Conservation (phyloP, 2,888 invertebrate species). For the Noctuana brunneofusca region DNA sequence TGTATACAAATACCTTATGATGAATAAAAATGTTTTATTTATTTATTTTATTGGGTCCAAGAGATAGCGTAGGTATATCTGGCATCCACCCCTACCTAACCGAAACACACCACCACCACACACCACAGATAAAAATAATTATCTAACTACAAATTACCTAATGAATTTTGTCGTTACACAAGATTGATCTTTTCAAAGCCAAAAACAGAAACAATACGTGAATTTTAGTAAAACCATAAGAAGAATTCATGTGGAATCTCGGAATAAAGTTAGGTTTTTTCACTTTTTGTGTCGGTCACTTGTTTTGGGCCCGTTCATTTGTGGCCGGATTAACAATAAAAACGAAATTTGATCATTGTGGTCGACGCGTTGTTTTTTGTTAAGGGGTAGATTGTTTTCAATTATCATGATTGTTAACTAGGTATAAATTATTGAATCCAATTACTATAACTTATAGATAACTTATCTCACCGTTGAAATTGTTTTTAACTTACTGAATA, state of each 20-base stretch:
- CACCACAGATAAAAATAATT: too few species aligned
- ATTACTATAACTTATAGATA: too few species aligned
- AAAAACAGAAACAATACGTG: background rate
- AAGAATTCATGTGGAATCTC: constrained; percentile 51
- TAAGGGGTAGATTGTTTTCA: constrained; percentile 56
- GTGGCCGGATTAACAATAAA: constrained; percentile 78
- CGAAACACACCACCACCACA: too few species aligned
- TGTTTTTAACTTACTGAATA: too few species aligned
- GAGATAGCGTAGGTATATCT: too few species aligned
- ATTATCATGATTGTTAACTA: background rate
- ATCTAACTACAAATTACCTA: too few species aligned
- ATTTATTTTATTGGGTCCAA: too few species aligned
- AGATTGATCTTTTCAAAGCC: background rate
- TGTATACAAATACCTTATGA: too few species aligned
- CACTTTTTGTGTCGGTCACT: constrained; percentile 56
- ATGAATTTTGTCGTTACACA: too few species aligned
- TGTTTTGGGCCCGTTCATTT: constrained; percentile 72
- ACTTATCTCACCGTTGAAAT: too few species aligned
- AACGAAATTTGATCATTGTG: constrained; percentile 83
- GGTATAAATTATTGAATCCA: background rate
- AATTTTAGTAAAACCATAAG: constrained; percentile 29
- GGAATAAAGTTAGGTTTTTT: constrained; percentile 60
- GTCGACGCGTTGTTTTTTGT: constrained; percentile 54
- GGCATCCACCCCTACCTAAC: too few species aligned
- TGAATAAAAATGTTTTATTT: too few species aligned